Base-by-base conservation (phyloP, 2,888 invertebrate genomes). In the Phortica okadai region DNA sequence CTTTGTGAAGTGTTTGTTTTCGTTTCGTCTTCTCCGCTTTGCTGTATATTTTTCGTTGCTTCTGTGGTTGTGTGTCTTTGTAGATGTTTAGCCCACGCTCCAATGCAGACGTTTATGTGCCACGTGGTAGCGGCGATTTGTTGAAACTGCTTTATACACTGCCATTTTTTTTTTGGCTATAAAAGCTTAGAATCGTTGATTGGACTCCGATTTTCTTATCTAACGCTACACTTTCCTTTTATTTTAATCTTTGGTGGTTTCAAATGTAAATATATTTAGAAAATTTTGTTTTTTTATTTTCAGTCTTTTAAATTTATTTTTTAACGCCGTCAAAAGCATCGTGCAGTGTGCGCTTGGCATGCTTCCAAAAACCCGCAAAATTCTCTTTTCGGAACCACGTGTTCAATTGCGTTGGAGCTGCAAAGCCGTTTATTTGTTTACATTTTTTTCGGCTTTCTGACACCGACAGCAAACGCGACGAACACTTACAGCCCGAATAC, bases 371-470 rank as follows among this genome's bases (percentile, higher is more conserved):
- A 16, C 59, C 21, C 59, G 59, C 59, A 59, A n/a, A 58, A 59
- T 59, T 11, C 16, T 21, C 16, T 59, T 11, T n/a, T 16, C 16
- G n/a, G 16, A n/a, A 59, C 59, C 59, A 59, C 59, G 59, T 59
- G 59, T 14, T 25, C 16, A 45, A 41, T 74, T 7, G 59, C 75
- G 75, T 74, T 58, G 44, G 10, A 11, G 59, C 59, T 59, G 73
- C 74, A 54, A 74, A 80, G 78, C 75, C 74, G 78, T 81, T 78
- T 74, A 82, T 80, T 80, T 81, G 82, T 77, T 82, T 82, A 80
- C 79, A 78, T 77, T 75, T 77, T 69, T 66, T 81, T 70, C 77
- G 75, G 78, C 75, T 76, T 54, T 66, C 81, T 81, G 80, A 73
- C 77, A 54, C 45, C 76, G 77, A 76, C 82, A 82, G 82, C 5